Evolutionary conservation across 2,888 invertebrate genomes (phyloP).

Genomic region (Piscicola geometra): DNA sequence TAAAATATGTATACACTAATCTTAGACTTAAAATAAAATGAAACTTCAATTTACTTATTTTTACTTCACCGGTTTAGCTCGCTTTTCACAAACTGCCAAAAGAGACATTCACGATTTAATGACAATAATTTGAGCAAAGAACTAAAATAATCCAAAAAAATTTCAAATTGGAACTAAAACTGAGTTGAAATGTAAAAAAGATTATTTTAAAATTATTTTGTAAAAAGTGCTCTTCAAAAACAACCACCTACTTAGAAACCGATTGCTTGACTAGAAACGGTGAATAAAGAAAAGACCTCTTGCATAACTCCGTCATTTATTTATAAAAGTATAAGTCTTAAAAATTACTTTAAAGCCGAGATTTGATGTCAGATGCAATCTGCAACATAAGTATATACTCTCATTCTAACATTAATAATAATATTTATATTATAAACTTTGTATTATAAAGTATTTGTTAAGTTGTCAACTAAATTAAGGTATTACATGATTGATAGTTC

Average conservation of each 20-base stretch:
- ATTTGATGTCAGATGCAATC: conserved; percentile 6
- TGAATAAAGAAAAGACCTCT: too few relatives aligned
- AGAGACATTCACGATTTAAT: background rate
- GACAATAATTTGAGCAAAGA: conserved; percentile 4
- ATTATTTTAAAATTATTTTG: too few relatives aligned
- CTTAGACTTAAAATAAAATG: too few relatives aligned
- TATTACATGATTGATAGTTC: too few relatives aligned
- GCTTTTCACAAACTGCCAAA: background rate
- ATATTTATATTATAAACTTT: too few relatives aligned
- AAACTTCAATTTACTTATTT: background rate
- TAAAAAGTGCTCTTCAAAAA: too few relatives aligned
- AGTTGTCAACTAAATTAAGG: too few relatives aligned
- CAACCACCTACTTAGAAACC: background rate
- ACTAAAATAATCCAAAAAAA: background rate
- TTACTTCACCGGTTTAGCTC: background rate
- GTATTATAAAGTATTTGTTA: too few relatives aligned
- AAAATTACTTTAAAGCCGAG: background rate
- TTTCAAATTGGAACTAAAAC: too few relatives aligned
- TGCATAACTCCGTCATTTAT: too few relatives aligned
- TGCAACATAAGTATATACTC: background rate
- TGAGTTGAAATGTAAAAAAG: too few relatives aligned
- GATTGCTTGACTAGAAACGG: background rate
- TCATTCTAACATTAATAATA: background rate
- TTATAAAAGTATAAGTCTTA: background rate
- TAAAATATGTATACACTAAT: too few relatives aligned